Conservation (phyloP, 2,888 invertebrate genomes). For the Mimas tiliae region DNA sequence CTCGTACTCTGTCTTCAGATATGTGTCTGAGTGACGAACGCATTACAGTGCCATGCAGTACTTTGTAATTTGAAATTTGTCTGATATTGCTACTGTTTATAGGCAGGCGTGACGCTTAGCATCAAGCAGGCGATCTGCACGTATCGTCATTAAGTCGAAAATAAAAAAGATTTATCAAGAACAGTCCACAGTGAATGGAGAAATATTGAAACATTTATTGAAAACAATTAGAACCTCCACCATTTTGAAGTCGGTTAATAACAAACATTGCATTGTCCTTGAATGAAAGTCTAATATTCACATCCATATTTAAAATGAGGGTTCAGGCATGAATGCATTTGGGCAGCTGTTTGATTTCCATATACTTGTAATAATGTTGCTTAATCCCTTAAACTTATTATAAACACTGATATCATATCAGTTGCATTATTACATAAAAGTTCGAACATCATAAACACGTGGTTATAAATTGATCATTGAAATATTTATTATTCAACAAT, state of each 20-base stretch:
- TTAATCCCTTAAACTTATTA: constrained; percentile 1
- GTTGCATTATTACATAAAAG: background rate
- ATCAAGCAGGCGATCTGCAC: no score
- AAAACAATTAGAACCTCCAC: no score
- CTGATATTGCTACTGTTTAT: no score
- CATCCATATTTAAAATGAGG: constrained; percentile 21
- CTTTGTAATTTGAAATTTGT: no score
- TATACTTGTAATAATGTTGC: constrained; percentile 6
- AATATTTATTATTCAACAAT: background rate
- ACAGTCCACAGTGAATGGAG: no score
- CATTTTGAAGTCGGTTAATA: background rate
- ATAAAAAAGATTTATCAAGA: no score
- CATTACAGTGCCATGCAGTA: no score
- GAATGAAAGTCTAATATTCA: constrained; percentile 27
- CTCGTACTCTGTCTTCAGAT: no score
- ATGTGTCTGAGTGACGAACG: no score
- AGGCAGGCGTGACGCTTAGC: no score
- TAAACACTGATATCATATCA: background rate
- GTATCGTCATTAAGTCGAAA: no score
- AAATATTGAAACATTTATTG: no score
- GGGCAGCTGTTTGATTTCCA: constrained; percentile 14
- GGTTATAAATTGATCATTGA: background rate
- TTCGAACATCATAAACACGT: background rate
- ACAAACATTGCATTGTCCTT: constrained; percentile 26
- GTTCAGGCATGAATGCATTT: constrained; percentile 32